Evolutionary conservation across 1,140 invertebrate genomes (phyloP).

Genomic region (Babylonia areolata): DNA sequence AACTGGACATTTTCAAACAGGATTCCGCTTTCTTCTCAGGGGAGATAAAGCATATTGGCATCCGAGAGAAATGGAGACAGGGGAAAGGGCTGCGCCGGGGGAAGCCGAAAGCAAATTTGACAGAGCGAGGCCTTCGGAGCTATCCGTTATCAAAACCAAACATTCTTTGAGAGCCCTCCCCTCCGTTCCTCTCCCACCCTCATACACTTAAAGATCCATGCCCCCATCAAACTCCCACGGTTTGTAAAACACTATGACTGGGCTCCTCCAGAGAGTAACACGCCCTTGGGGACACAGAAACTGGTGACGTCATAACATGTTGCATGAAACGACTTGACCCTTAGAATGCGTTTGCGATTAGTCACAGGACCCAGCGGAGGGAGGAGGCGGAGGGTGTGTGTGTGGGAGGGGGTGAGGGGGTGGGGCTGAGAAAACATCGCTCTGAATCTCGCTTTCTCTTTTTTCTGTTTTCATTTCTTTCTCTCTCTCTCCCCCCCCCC

Average conservation of each 20-base stretch:
- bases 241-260: background rate
- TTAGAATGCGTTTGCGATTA: background rate
- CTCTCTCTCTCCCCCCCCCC: background rate
- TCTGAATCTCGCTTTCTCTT: background rate
- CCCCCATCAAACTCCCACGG: background rate
- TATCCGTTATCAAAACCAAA: background rate
- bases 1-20: background rate
- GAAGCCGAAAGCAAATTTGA: background rate
- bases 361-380: background rate
- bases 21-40: background rate
- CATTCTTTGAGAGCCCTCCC: background rate
- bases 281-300: background rate
- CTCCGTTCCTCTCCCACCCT: background rate
- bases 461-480: background rate
- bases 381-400: background rate
- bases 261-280: background rate
- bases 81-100: background rate
- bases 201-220: background rate
- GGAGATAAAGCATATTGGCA: background rate
- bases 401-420: background rate
- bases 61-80: background rate
- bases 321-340: conserved; percentile 14
- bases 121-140: background rate
- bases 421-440: background rate
- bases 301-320: conserved; percentile 19